Conservation (phyloP, 1,140 invertebrate species). For the Matsumurasca onukii region DNA sequence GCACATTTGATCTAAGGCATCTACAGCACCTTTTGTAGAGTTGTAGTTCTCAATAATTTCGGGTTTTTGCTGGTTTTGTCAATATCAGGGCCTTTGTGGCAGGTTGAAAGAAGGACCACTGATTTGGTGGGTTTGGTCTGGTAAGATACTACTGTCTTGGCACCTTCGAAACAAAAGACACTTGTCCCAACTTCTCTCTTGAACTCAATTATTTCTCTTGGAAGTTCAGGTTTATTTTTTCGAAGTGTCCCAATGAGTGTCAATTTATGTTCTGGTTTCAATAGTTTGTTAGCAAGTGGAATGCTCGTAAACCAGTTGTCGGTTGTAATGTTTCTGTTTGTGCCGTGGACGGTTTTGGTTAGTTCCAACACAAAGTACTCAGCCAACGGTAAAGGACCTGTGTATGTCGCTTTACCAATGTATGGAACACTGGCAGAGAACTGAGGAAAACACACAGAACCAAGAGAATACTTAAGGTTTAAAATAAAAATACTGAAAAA, state of each 20-base stretch:
- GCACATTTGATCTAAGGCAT: conserved; percentile 44
- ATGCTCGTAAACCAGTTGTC: conserved; percentile 50
- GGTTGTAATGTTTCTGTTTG: conserved; percentile 47
- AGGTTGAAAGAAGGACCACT: conserved; percentile 44
- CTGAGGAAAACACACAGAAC: too few relatives aligned
- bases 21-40: conserved; percentile 44
- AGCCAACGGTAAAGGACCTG: conserved; percentile 12
- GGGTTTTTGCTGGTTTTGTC: conserved; percentile 38
- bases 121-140: conserved; percentile 44
- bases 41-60: conserved; percentile 44
- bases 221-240: conserved; percentile 36
- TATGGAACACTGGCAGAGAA: too few relatives aligned
- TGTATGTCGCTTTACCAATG: conserved; percentile 34
- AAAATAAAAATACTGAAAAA: too few relatives aligned
- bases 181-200: not conserved
- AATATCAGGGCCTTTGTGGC: conserved; percentile 41
- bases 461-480: too few relatives aligned
- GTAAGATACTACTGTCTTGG: conserved; percentile 46
- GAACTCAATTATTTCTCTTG: conserved; percentile 26
- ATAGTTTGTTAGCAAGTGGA: conserved; percentile 39
- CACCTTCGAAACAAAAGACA: conserved; percentile 42
- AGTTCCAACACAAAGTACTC: conserved; percentile 35
- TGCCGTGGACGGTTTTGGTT: conserved; percentile 27
- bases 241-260: conserved; percentile 37
- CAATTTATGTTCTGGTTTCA: conserved; percentile 40